Base-by-base conservation (phyloP, 1,140 invertebrate genomes). In the Dreissena rostriformis region DNA sequence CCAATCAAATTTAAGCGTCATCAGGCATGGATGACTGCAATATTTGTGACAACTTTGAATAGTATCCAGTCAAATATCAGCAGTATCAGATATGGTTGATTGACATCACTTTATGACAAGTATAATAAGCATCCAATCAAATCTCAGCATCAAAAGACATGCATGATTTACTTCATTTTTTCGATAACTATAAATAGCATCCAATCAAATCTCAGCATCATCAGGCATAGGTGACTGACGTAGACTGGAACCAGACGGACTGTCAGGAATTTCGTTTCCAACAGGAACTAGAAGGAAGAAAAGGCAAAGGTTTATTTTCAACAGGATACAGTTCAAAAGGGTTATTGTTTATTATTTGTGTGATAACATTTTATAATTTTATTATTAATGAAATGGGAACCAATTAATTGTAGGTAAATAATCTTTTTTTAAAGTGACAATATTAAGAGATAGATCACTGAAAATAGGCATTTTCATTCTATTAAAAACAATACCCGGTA, bases 161-260 rank as follows among this genome's bases (percentile, higher is more conserved):
- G 61, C 0, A 26, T 52, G 76, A 51, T 63, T 71, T 78, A 67
- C 76, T 51, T 57, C 51, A 61, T 66, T 57, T 55, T 82, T 57
- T 77, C 26, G n/a, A 61, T 61, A 24, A n/a, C 22, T 24, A 61
- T 61, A 61, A n/a, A 61, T n/a, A n/a, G 17, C 17, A n/a, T 24
- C 57, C 22, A 61, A 61, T n/a, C 22, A 61, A 61, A n/a, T 61
- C 22, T 24, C 17, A 19, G 81, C 84, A 4, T 75, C 57, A n/a
- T 77, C 29, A 55, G 65, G 71, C 19, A 72, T 75, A 12, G 86
- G 86, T 6, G 86, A 82, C 51, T 82, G 83, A 52, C 83, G 68
- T 51, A 88, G 68, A 52, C 86, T 88, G n/a, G 88, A 89, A 24
- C 88, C 88, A 55, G 88, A 85, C 5, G 88, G 88, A 57, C 88